phyloP scores from a whole-genome alignment of 2,797 vertebrate species.

The Acrocephalus scirpaceus region DNA sequence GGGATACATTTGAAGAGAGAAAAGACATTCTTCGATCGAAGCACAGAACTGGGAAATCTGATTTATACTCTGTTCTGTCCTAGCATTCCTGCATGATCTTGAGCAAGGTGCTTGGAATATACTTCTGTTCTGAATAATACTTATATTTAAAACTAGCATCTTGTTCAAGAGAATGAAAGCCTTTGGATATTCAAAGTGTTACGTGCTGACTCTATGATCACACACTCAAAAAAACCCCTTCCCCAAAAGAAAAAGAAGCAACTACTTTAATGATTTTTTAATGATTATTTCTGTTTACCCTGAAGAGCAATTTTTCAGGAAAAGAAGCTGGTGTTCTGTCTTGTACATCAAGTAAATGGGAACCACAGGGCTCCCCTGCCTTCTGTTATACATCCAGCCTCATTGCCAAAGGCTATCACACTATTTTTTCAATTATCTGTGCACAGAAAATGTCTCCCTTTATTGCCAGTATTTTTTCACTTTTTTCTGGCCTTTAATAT shows the following conservation, averaged over 20 bases:
- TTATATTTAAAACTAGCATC: neutral
- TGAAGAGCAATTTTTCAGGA: neutral
- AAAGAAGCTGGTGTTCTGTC: neutral
- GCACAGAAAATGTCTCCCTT: neutral
- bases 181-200: neutral
- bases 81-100: neutral
- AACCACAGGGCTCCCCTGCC: neutral
- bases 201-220: neutral
- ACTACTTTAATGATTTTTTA: neutral
- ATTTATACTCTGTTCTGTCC: neutral
- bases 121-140: neutral
- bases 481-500: constrained; percentile 11
- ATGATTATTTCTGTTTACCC: neutral
- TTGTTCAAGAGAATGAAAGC: neutral
- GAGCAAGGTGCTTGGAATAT: neutral
- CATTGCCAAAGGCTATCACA: neutral
- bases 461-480: neutral
- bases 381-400: neutral
- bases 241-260: neutral
- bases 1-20: neutral
- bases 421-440: constrained; percentile 29
- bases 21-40: neutral
- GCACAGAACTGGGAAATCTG: neutral
- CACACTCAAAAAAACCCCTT: neutral
- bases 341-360: neutral